Base-by-base conservation (phyloP, 2,888 invertebrate genomes). In the Philopedon plagiatum region DNA sequence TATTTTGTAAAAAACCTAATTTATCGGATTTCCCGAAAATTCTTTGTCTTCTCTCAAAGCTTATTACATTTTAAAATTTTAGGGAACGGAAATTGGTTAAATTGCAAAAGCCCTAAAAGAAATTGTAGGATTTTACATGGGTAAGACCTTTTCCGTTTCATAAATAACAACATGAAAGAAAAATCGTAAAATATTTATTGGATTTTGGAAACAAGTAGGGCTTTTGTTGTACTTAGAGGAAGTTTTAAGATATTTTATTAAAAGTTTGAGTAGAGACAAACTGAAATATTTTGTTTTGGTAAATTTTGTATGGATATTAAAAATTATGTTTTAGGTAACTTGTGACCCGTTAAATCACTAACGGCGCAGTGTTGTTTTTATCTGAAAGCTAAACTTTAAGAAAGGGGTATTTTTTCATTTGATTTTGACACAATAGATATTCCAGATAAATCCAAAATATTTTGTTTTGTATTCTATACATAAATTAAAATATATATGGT, bases 111-210 rank as follows among this genome's bases (percentile, higher is more conserved):
- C 34, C 54, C 37, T 11, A 56, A 56, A 56, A 21, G 15, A 56
- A 56, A 56, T 56, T 56, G 56, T 21, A 23, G 21, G 18, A n/a
- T 56, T 56, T 34, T 56, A 56, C 32, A 34, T 19, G 19, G 26
- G 56, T 56, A 56, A 56, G 34, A 57, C 46, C 71, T 70, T 63
- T 70, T 46, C 46, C 70, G 62, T 70, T 57, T 63, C 39, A 54
- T 58, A 63, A 70, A 70, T 70, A 56, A 69, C 57, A 26, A 29
- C 51, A 56, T 61, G 29, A 69, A 62, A 54, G 26, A 9, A 44
- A 56, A 63, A 62, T 70, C 62, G 57, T 49, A 70, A 70, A 70
- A 44, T 34, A 62, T 57, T 63, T 49, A 49, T 21, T 34, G 58
- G n/a, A 49, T 51, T 46, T 41, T 34, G 34, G 19, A 58, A 26